Evolutionary conservation across 2,797 vertebrate genomes (phyloP).

Genomic region (Tachyglossus aculeatus): DNA sequence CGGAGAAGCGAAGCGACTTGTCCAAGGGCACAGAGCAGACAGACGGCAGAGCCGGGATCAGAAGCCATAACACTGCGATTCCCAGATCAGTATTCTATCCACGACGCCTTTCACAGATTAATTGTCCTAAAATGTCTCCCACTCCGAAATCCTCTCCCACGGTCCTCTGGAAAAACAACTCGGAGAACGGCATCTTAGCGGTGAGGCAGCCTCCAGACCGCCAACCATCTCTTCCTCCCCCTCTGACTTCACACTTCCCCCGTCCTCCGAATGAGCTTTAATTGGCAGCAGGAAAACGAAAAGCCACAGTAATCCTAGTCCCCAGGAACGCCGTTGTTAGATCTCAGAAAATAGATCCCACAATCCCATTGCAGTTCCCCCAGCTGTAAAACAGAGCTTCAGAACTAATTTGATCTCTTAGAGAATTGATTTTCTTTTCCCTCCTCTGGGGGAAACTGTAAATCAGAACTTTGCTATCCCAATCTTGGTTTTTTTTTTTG

Average conservation of each 20-base stretch:
- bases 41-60: too few relatives aligned
- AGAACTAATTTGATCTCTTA: slow-evolving; percentile 21
- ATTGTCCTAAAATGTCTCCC: too few relatives aligned
- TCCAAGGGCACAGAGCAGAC: too few relatives aligned
- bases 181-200: too few relatives aligned
- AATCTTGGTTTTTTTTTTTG: slow-evolving; percentile 30
- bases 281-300: slow-evolving; percentile 21
- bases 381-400: slow-evolving; percentile 15
- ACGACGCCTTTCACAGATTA: too few relatives aligned
- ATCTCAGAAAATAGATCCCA: slow-evolving; percentile 14
- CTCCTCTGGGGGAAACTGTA: slow-evolving; percentile 44
- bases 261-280: slow-evolving; percentile 18
- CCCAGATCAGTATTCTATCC: too few relatives aligned
- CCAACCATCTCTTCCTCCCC: slow-evolving; percentile 15
- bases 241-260: slow-evolving; percentile 29
- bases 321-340: neutral
- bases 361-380: slow-evolving; percentile 30
- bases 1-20: too few relatives aligned
- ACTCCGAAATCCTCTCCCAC: too few relatives aligned
- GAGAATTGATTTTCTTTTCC: slow-evolving; percentile 54
- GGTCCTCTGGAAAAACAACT: too few relatives aligned
- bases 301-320: slow-evolving; percentile 11
- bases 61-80: too few relatives aligned
- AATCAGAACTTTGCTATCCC: slow-evolving; percentile 47
- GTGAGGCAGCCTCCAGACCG: neutral